A percentile compares a stretch with the other conserved stretches of the same genome.
phyloP scores from a whole-genome alignment of 2,113 vertebrate genomes.

The Bucco capensis region DNA sequence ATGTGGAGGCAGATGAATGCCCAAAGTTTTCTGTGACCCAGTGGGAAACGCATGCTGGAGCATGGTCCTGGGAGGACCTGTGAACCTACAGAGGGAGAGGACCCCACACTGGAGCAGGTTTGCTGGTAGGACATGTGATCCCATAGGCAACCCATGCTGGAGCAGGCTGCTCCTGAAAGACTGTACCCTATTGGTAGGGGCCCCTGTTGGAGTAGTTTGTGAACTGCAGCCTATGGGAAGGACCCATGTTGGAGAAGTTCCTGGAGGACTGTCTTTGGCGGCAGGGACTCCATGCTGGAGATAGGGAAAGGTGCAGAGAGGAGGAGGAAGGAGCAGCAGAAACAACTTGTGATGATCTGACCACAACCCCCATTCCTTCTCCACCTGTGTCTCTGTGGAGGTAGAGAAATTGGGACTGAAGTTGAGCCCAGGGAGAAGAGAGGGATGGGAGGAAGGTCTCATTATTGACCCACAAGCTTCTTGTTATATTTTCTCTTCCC shows the following conservation, averaged over 20 bases:
- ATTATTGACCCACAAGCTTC: not conserved
- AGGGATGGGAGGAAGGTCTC: not conserved
- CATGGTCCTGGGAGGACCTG: not conserved
- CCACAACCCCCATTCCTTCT: too few species aligned
- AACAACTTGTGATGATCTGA: too few species aligned
- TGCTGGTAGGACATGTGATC: not conserved
- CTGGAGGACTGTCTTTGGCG: not conserved
- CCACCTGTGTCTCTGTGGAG: too few species aligned
- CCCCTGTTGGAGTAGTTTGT: not conserved
- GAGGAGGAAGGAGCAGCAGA: not conserved
- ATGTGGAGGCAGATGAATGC: not conserved
- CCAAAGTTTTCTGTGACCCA: not conserved
- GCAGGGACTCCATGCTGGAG: not conserved
- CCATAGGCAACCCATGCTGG: not conserved
- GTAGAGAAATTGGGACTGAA: not conserved
- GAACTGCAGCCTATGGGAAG: not conserved
- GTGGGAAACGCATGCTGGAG: not conserved
- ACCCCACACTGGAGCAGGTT: not conserved
- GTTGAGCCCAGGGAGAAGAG: not conserved
- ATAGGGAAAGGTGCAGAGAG: not conserved
- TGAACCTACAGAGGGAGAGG: not conserved
- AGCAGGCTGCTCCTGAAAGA: not conserved
- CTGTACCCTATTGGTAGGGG: too few species aligned
- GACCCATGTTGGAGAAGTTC: not conserved
- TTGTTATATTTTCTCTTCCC: not conserved